Conservation (phyloP, 2,113 vertebrate species). For the Alouatta palliata region DNA sequence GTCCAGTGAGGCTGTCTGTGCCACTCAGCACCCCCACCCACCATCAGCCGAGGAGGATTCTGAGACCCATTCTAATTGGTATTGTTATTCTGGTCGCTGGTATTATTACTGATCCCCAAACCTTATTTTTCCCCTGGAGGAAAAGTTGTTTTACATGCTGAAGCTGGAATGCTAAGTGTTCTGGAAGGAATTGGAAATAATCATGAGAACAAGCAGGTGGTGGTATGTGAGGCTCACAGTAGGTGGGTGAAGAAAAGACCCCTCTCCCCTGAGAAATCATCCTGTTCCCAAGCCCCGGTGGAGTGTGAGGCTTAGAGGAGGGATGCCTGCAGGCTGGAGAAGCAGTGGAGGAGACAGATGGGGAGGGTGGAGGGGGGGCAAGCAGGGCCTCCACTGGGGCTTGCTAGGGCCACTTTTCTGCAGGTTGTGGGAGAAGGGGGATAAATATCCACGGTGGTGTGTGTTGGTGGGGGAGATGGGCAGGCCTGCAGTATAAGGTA, state of each 20-base stretch:
- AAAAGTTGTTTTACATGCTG: conserved; percentile 22
- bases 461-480: background rate
- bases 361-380: too few species aligned
- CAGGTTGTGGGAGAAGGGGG: background rate
- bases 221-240: rapidly evolving
- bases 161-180: conserved; percentile 37
- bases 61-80: background rate
- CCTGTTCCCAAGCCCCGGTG: background rate
- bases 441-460: background rate
- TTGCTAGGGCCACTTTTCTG: background rate
- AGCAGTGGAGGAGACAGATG: background rate
- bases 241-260: background rate
- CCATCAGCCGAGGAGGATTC: background rate
- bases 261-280: background rate
- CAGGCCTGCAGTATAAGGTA: conserved; percentile 41
- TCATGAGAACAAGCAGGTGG: conserved; percentile 38
- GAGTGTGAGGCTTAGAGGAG: background rate
- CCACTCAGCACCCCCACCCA: rapidly evolving
- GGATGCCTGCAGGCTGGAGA: background rate
- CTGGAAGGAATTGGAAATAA: conserved; percentile 62
- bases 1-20: background rate
- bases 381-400: too few species aligned
- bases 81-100: conserved; percentile 17
- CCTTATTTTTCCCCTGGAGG: conserved; percentile 28
- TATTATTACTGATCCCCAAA: conserved; percentile 44